Evolutionary conservation across 2,113 vertebrate species (phyloP), one percentile per base, ranked within the genome.

Genomic region (Paramisgurnus dabryanus): DNA sequence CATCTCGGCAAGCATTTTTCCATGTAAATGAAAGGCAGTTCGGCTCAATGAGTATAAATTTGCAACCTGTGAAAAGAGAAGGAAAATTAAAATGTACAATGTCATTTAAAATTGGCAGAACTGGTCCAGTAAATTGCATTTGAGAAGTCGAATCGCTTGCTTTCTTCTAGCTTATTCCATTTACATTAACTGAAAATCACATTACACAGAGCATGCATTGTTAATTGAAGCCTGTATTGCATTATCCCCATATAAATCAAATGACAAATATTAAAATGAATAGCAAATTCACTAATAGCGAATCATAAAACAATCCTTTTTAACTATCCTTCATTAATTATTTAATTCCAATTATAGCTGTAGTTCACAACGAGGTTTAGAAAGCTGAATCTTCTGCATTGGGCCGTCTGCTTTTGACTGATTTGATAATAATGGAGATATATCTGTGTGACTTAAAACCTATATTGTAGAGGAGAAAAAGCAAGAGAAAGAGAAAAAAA

Each of bases 181-280:
- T 93, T 93, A 92, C 94, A 95, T 94, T 93, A 94, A 93, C 92
- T 90, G 92, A 87, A 95, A 96, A 95, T 95, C 93, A 93, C 82
- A 95, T 95, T 95, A 95, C 92, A 93, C 92, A 93, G 94, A 89
- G 92, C 93, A 95, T 94, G 94, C 94, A 95, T 94, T 94, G 93
- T 95, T 95, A 96, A 95, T 96, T 96, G 94, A 92, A 27, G 93
- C 92, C 93, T 93, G 92, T 93, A 95, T 94, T 94, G 94, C 93
- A 95, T 95, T 95, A 96, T 94, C 93, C 94, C 92, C 91, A 94
- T 94, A 95, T 95, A 95, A 95, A 95, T 95, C 94, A 95, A 95
- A 95, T 93, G 93, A 95, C 94, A 94, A 93, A 95, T 94, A 96
- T 94, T 93, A 94, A 95, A 95, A 95, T 95, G 94, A 96, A 96